These are phyloP conservation scores for Nephrotoma appendiculata DNA, from an alignment of 2,888 invertebrate species.

Conservation along the genomic window DNA sequence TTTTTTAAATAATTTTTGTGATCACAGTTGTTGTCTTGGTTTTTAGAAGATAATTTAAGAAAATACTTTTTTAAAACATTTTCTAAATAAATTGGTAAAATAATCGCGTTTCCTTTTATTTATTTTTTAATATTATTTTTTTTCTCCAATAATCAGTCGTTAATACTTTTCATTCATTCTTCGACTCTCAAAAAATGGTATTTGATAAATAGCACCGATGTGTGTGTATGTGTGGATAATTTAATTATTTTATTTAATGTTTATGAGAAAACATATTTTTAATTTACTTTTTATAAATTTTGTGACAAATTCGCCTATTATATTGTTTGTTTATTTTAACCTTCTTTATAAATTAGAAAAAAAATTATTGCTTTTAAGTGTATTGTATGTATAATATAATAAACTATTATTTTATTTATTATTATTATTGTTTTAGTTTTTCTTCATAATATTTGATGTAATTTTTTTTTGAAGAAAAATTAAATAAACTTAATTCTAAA, in stretches of 20 bases:
- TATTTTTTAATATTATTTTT: neutral
- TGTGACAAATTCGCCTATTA: neutral
- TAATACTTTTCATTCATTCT: neutral
- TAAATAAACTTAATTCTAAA: slow-evolving; percentile 28
- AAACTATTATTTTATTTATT: slow-evolving; percentile 14
- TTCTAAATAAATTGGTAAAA: neutral
- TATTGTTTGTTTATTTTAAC: slow-evolving; percentile 14
- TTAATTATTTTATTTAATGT: neutral
- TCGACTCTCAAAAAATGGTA: neutral
- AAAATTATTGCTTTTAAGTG: slow-evolving; percentile 2
- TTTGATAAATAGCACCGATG: neutral
- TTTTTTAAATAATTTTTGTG: neutral
- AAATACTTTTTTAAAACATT: neutral
- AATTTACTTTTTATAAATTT: neutral
- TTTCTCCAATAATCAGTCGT: neutral
- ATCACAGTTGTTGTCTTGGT: slow-evolving; percentile 1
- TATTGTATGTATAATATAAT: slow-evolving; percentile 9
- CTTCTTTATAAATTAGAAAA: slow-evolving; percentile 8
- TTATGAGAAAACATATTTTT: neutral
- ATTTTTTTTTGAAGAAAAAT: slow-evolving; percentile 26
- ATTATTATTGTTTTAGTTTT: slow-evolving; percentile 20
- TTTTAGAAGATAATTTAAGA: neutral
- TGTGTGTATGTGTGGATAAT: neutral
- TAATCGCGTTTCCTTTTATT: neutral
- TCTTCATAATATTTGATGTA: slow-evolving; percentile 30